Percentiles rank a stretch among this genome's conserved stretches.
phyloP scores from a whole-genome alignment of 2,888 invertebrate genomes.

The Melikaiella ostensackeni region DNA sequence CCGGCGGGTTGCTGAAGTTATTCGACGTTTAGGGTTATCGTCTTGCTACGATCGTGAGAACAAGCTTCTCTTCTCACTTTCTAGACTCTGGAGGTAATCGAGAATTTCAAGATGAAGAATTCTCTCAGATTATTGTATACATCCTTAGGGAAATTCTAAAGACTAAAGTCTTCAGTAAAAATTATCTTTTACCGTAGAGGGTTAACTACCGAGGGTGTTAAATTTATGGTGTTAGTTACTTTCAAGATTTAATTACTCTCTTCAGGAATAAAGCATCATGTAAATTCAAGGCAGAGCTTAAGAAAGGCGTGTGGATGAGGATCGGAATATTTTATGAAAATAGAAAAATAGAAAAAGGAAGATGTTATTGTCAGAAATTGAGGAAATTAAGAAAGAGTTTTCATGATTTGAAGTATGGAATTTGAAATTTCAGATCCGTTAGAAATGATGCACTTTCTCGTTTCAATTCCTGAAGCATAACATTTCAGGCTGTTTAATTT shows the following conservation, averaged over 20 bases:
- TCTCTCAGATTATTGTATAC: not conserved
- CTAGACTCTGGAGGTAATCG: not conserved
- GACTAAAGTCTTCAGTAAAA: not conserved
- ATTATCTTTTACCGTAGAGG: slow-evolving; percentile 12
- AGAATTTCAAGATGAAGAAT: not conserved
- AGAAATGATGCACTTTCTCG: no score
- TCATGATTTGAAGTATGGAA: no score
- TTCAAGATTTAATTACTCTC: slow-evolving; percentile 11
- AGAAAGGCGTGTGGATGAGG: not conserved
- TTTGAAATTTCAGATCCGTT: no score
- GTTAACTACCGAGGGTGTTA: not conserved
- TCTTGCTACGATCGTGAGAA: slow-evolving; percentile 17
- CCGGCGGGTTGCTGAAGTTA: slow-evolving; percentile 16
- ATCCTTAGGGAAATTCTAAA: not conserved
- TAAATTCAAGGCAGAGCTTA: not conserved
- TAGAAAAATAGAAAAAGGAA: no score
- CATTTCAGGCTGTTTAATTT: no score
- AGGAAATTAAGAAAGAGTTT: no score
- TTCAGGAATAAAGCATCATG: not conserved
- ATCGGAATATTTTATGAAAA: no score
- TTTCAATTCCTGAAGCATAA: no score
- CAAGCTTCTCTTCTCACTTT: slow-evolving; percentile 37
- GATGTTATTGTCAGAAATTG: no score
- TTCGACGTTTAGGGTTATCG: slow-evolving; percentile 56
- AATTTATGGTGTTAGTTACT: slow-evolving; percentile 9